Base-by-base conservation (phyloP, 2,113 vertebrate species). In the Megalops atlanticus region DNA sequence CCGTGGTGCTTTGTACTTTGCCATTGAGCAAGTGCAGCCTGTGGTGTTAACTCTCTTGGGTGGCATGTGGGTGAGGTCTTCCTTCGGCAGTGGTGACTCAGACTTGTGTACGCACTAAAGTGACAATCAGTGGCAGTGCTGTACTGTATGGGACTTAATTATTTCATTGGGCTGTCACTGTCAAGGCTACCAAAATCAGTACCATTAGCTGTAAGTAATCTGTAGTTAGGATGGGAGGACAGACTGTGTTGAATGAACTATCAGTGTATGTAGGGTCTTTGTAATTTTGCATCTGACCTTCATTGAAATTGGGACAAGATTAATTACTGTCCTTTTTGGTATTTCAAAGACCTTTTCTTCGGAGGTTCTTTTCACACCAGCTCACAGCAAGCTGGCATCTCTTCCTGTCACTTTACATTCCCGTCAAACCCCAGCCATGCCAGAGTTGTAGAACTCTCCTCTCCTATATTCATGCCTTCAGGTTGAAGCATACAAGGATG, bases 11-110 rank as follows among this genome's bases (percentile, higher is more conserved):
- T n/a, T n/a, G n/a, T n/a, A n/a, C 54, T 80, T 8, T 58, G 12
- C 52, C 68, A 52, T 27, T 54, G 21, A 52, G 24, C 71, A 49
- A 71, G 64, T 58, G 43, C 47, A 2, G 27, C 80, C 15, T 72
- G 31, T 45, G 47, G 35, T 52, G 70, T 64, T 69, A 45, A 72
- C 39, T 52, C 18, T 45, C 24, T 35, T 76, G 80, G 74, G 75
- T 78, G 81, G 31, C 27, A n/a, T 77, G 68, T 21, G 45, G 24
- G 24, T 43, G 24, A 45, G 41, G n/a, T 21, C 33, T 18, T 68
- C 70, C 64, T 69, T 36, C 75, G 36, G 64, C 68, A 82, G 45
- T 52, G 35, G 41, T 31, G 64, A 45, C 58, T 74, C 38, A 43
- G n/a, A 43, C 76, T 78, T 38, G 52, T 54, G 49, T 78, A 36